A percentile compares a stretch with the other conserved stretches of the same genome.
phyloP scores from a whole-genome alignment of 2,888 invertebrate species.

The Aphidoletes aphidimyza region DNA sequence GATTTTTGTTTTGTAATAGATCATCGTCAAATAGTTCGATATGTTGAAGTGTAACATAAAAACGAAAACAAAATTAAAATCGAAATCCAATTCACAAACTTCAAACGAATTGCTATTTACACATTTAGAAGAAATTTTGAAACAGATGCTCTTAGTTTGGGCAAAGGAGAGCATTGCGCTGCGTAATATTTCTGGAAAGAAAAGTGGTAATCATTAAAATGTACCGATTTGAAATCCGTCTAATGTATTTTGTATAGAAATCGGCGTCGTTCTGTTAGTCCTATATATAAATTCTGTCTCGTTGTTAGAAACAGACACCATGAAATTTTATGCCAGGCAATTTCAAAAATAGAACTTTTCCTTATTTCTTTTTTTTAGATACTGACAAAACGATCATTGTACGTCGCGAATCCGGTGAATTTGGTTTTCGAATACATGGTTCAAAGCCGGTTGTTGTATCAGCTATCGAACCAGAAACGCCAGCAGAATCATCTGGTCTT shows the following conservation, averaged over 20 bases:
- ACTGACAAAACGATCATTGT: conserved; percentile 89
- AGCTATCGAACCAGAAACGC: conserved; percentile 92
- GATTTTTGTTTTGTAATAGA: too few relatives aligned
- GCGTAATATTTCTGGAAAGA: conserved; percentile 72
- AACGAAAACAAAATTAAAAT: background rate
- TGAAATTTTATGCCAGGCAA: background rate
- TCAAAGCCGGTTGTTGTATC: conserved; percentile 96
- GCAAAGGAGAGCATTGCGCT: conserved; percentile 80
- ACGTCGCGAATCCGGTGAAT: conserved; percentile 85
- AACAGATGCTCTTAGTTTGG: conserved; percentile 85
- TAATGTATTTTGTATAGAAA: too few relatives aligned
- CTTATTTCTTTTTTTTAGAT: conserved; percentile 72
- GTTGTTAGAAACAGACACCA: background rate
- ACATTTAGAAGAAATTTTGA: conserved; percentile 84
- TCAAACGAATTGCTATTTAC: too few relatives aligned
- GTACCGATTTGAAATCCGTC: background rate
- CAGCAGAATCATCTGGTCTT: conserved; percentile 90
- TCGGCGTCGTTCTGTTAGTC: too few relatives aligned
- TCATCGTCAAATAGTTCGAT: background rate
- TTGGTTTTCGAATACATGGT: conserved; percentile 94
- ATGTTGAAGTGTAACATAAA: background rate
- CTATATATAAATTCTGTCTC: conserved; percentile 32
- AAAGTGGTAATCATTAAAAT: conserved; percentile 68
- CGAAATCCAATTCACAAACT: too few relatives aligned
- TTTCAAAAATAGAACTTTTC: conserved; percentile 17